Base-by-base conservation (phyloP, 2,113 vertebrate species). In the Rhinogobius similis region DNA sequence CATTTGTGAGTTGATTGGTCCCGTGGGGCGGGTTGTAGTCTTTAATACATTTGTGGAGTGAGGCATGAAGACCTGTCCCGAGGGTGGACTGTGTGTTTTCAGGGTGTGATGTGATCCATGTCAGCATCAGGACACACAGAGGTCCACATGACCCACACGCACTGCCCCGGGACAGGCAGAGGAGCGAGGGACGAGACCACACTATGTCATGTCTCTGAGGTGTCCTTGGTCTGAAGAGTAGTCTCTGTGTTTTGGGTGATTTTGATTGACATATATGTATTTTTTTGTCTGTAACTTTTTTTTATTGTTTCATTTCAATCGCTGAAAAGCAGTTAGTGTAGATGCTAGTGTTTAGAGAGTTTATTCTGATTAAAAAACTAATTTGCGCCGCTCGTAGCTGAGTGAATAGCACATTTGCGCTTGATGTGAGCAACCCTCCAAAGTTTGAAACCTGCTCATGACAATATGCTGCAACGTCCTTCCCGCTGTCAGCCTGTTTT, bases 21-120 rank as follows among this genome's bases (percentile, higher is more conserved):
- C 29, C 29, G 29, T 5, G 55, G 55, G 24, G 16, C 26, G n/a
- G n/a, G n/a, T n/a, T n/a, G n/a, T n/a, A n/a, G 48, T 52, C 27
- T 58, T 29, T 18, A 55, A 58, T 58, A 8, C 72, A 48, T 64
- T 32, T 71, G 56, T 62, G n/a, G 56, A 85, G 69, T 72, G 72
- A 72, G 73, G 65, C 62, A 62, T 48, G 70, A 72, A 68, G 62
- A 0, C 5, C 36, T 70, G 29, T 77, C 50, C 64, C 27, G 58
- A 55, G 82, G 67, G 75, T 63, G 73, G n/a, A 62, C 26, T 65
- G 67, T 67, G 29, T 78, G 76, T 83, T 82, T 84, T 78, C 48
- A 82, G 41, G 56, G 82, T 75, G 82, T 0, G 67, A 86, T 55
- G 77, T 80, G 80, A 89, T 82, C 59, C 77, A 69, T 83, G 82